A percentile compares a stretch with the other conserved stretches of the same genome.
Evolutionary conservation across 2,888 invertebrate genomes (phyloP).

Genomic region (Tricholauxania praeusta): DNA sequence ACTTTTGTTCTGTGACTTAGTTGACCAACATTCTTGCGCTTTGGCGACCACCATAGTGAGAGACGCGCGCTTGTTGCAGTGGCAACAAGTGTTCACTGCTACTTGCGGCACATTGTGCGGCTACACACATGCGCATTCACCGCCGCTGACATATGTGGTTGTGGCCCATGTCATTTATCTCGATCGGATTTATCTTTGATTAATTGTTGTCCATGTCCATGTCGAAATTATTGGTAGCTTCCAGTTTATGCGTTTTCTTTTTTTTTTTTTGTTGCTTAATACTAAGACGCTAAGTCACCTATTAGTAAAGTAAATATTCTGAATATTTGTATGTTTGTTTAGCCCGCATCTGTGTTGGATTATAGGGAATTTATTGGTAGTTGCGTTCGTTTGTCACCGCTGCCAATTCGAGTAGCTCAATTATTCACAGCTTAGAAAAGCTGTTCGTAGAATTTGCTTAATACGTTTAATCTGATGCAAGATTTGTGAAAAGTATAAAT

Average conservation of each 20-base stretch:
- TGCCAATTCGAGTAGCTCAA: too few relatives aligned
- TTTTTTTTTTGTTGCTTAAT: too few relatives aligned
- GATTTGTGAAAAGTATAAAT: too few relatives aligned
- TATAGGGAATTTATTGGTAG: too few relatives aligned
- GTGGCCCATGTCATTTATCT: conserved; percentile 47
- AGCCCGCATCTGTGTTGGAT: too few relatives aligned
- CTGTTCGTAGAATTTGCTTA: too few relatives aligned
- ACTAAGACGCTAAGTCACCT: too few relatives aligned
- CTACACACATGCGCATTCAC: conserved; percentile 23
- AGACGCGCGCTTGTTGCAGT: not conserved
- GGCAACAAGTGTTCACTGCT: conserved; percentile 16
- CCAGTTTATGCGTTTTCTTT: conserved; percentile 28
- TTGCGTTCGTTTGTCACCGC: too few relatives aligned
- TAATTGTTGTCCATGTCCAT: conserved; percentile 46
- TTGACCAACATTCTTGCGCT: conserved; percentile 24
- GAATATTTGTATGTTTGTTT: too few relatives aligned
- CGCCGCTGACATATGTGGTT: conserved; percentile 36
- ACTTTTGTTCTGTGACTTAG: conserved; percentile 2
- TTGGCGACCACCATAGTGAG: conserved; percentile 21
- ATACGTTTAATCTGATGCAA: too few relatives aligned
- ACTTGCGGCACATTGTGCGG: conserved; percentile 2
- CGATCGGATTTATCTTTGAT: conserved; percentile 51
- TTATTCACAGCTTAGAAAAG: too few relatives aligned
- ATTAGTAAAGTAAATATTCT: too few relatives aligned
- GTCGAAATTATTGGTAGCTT: conserved; percentile 24